Base-by-base conservation (phyloP, 2,113 vertebrate genomes). In the Excalfactoria chinensis region DNA sequence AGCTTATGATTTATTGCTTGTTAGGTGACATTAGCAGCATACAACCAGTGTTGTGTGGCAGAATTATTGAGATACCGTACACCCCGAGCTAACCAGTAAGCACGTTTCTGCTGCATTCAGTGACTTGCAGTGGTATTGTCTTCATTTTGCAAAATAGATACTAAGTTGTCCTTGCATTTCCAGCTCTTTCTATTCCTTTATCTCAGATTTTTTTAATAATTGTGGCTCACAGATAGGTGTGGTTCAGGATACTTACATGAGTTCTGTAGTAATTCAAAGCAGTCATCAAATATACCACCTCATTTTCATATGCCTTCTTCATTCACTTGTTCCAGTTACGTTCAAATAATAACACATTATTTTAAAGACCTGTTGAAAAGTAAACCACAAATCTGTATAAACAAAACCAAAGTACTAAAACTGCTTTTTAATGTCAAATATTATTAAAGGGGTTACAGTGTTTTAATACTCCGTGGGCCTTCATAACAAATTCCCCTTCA, bases 11-110 rank as follows among this genome's bases (percentile, higher is more conserved):
- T 41, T 87, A 11, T 51, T 72, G 4, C 28, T 62, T n/a, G 7
- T 34, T 34, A 23, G 12, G 8, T 62, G 66, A 2, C 0, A 0
- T 16, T 66, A 44, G 0, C 0, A 51, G 35, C 35, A 9, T 19
- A 13, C 23, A 32, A 25, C 12, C 28, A 11, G 16, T 7, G 20
- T 34, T 10, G 11, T 11, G 4, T 0, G 2, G 30, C n/a, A 51
- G 0, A 37, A 1, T 28, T 71, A 16, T 32, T 56, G 9, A 30
- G 34, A 11, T 48, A 17, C 40, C 9, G 3, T 25, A 0, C 25
- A 5, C 6, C 18, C 32, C 58, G 19, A 60, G 40, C 32, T 89
- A 13, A 18, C 22, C 15, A 22, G 1, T 19, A 56, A 34, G n/a
- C 16, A 37, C 0, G 9, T 66, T 66, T 63, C 18, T 59, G 11